Evolutionary conservation across 2,888 invertebrate genomes (phyloP).

Genomic region (Argynnis bischoffii): DNA sequence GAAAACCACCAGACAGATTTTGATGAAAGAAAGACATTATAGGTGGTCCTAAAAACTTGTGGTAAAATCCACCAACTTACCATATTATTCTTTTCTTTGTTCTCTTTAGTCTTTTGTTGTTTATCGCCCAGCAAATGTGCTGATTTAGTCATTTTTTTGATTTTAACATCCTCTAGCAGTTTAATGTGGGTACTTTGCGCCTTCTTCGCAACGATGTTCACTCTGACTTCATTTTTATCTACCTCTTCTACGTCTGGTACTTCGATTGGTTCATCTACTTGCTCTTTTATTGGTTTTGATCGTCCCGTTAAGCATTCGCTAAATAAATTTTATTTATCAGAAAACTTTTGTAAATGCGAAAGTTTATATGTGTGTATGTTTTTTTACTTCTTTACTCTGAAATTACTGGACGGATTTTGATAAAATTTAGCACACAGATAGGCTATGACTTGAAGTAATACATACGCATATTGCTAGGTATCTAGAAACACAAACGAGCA

Average conservation of each 20-base stretch:
- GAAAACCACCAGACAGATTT: no score
- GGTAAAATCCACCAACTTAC: slow-evolving; percentile 42
- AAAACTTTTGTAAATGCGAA: no score
- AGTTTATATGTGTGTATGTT: no score
- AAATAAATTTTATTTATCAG: neutral
- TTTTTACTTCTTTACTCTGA: no score
- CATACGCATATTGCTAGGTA: no score
- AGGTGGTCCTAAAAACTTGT: no score
- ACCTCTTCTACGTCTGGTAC: slow-evolving; percentile 44
- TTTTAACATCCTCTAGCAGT: slow-evolving; percentile 49
- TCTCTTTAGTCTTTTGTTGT: slow-evolving; percentile 33
- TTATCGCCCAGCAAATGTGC: slow-evolving; percentile 65
- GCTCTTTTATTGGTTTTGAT: slow-evolving; percentile 34
- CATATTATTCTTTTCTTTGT: slow-evolving; percentile 48
- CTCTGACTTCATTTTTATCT: slow-evolving; percentile 47
- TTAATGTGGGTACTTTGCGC: slow-evolving; percentile 68
- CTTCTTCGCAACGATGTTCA: slow-evolving; percentile 61
- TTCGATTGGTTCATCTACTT: slow-evolving; percentile 44
- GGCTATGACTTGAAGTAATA: neutral
- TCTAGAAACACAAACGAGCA: no score
- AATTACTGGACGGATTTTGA: neutral
- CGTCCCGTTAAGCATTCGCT: slow-evolving; percentile 47
- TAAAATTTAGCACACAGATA: no score
- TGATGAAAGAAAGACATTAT: no score
- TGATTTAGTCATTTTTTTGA: slow-evolving; percentile 68